Evolutionary conservation across 2,113 vertebrate genomes (phyloP).

Genomic region (Rhagologus leucostigma): DNA sequence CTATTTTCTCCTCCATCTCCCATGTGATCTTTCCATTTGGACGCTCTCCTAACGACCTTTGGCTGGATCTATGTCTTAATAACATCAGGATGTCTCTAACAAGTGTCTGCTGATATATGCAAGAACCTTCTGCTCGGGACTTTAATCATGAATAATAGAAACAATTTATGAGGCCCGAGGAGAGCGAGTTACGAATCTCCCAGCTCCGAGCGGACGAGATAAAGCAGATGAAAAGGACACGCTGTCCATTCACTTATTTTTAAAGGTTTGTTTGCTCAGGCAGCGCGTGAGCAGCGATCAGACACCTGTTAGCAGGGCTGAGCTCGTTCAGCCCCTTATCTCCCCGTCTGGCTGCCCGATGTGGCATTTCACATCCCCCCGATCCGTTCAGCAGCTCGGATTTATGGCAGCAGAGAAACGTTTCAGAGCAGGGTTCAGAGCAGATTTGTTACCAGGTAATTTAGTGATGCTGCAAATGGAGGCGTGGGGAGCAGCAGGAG

Average conservation of each 20-base stretch:
- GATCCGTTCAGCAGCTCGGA: neutral
- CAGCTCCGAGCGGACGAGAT: neutral
- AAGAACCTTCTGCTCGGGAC: neutral
- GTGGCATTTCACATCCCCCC: neutral
- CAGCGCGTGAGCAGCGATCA: neutral
- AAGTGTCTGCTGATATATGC: neutral
- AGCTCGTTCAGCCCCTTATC: neutral
- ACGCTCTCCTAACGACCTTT: neutral
- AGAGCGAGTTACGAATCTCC: neutral
- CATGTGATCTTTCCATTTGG: neutral
- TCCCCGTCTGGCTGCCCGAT: neutral
- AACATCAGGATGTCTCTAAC: neutral
- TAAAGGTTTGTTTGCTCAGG: neutral
- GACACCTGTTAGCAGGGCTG: neutral
- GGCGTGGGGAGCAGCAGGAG: neutral
- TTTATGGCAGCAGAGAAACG: neutral
- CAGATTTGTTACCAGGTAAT: neutral
- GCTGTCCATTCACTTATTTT: neutral
- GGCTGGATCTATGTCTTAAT: neutral
- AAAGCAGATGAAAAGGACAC: neutral
- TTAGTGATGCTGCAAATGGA: neutral
- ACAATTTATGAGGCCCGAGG: neutral
- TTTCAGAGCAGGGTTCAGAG: neutral
- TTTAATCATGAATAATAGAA: neutral
- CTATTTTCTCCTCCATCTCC: neutral